Base-by-base conservation (phyloP, 2,888 invertebrate species). In the Biston betularia region DNA sequence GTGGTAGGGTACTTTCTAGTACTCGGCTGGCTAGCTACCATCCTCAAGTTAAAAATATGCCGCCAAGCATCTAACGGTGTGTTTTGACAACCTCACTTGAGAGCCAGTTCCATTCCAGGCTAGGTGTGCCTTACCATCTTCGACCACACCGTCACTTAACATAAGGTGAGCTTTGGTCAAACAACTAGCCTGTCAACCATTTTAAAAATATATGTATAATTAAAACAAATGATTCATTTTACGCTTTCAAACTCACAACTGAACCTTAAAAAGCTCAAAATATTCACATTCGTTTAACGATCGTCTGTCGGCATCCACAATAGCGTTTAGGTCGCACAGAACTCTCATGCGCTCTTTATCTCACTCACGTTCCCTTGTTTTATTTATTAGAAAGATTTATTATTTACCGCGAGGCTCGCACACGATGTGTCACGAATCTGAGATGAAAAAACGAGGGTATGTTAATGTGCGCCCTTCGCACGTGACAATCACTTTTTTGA, bases 311-410 rank as follows among this genome's bases (percentile, higher is more conserved):
- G 89, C 90, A 83, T 79, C 75, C 83, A 88, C 91, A 90, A 88
- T 89, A 85, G 85, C 88, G 88, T 88, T 89, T 88, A 85, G 86
- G 87, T 94, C 94, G 73, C 94, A 95, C 93, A 91, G 81, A 92
- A 92, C 73, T 88, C 94, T 77, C 86, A 86, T 80, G 91, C 92
- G 74, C 89, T 87, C 79, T 90, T 93, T 92, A 92, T 92, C 91
- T 92, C 80, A 75, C 90, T 89, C 93, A 92, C 92, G 93, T 92
- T 89, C 87, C 89, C 89, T 89, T 92, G 90, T 92, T 93, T 92
- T 92, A 93, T 92, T 93, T 93, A 93, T 93, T 93, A 92, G 92
- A 92, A 90, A 90, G 90, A 93, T 93, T 93, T 93, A 92, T 93
- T 93, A 92, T 92, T 93, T 92, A 92, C 92, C 88, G 81, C 86